These are phyloP conservation scores for Syrrhaptes paradoxus DNA, from an alignment of 2,113 vertebrate genomes.

Conservation along the genomic window DNA sequence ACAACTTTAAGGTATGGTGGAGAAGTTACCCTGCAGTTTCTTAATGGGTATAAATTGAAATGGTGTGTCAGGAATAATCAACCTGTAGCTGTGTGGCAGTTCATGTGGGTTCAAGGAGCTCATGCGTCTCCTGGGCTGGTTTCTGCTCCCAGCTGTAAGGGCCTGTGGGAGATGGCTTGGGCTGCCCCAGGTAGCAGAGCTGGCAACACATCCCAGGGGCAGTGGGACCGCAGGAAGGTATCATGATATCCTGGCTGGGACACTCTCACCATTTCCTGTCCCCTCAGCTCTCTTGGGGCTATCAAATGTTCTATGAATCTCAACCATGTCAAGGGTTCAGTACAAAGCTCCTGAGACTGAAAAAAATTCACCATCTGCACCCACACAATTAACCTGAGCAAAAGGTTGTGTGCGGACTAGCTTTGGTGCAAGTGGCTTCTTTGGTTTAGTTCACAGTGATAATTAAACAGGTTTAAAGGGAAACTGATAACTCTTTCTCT, in stretches of 20 bases:
- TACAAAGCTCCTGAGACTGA: background rate
- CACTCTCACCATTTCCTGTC: background rate
- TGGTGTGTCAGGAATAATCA: background rate
- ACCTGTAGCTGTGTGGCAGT: background rate
- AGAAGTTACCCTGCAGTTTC: background rate
- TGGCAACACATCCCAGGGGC: background rate
- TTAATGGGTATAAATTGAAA: background rate
- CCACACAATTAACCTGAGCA: background rate
- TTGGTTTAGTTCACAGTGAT: background rate
- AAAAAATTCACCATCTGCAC: background rate
- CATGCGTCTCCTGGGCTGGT: background rate
- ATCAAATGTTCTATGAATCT: background rate
- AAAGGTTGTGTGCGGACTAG: background rate
- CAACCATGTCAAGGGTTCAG: background rate
- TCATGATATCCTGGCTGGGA: background rate
- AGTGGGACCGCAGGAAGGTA: fast-evolving
- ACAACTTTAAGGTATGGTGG: background rate
- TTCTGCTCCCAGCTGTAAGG: background rate
- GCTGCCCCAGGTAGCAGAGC: background rate
- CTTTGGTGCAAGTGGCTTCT: background rate
- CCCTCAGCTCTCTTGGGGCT: background rate
- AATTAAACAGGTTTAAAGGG: background rate
- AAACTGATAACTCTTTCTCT: background rate
- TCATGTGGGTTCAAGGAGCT: background rate
- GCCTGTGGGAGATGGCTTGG: background rate